These are phyloP conservation scores for Nasonia vitripennis DNA, from an alignment of 1,140 invertebrate genomes.

Conservation along the genomic window DNA sequence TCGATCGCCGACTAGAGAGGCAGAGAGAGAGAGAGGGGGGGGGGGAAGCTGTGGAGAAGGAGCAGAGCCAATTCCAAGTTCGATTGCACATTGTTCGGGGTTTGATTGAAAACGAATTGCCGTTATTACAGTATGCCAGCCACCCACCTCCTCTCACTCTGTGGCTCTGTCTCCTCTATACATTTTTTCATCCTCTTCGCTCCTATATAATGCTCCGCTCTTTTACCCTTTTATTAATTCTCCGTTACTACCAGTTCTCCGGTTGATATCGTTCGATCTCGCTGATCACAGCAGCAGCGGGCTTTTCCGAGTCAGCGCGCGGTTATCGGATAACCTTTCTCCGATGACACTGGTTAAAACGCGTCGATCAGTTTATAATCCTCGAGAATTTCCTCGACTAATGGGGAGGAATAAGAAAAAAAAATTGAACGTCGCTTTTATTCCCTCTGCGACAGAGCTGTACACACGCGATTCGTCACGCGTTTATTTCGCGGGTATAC, in stretches of 20 bases:
- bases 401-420: neutral
- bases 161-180: neutral
- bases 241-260: neutral
- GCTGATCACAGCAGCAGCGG: neutral
- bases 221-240: neutral
- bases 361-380: neutral
- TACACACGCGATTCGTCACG: neutral
- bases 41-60: neutral
- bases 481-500: neutral
- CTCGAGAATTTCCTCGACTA: too few relatives aligned
- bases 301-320: neutral
- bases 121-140: constrained; percentile 38
- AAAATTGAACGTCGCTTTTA: neutral
- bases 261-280: neutral
- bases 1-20: neutral
- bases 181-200: neutral
- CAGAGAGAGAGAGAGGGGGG: neutral
- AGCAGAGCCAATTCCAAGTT: constrained; percentile 45
- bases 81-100: constrained; percentile 44
- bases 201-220: neutral
- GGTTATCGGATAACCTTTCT: neutral
- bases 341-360: neutral
- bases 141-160: neutral
- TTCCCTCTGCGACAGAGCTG: neutral
- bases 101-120: constrained; percentile 51